A percentile compares a stretch with the other conserved stretches of the same genome.
These are phyloP conservation scores for Hyppa rectilinea DNA, from an alignment of 2,888 invertebrate genomes.

Conservation along the genomic window DNA sequence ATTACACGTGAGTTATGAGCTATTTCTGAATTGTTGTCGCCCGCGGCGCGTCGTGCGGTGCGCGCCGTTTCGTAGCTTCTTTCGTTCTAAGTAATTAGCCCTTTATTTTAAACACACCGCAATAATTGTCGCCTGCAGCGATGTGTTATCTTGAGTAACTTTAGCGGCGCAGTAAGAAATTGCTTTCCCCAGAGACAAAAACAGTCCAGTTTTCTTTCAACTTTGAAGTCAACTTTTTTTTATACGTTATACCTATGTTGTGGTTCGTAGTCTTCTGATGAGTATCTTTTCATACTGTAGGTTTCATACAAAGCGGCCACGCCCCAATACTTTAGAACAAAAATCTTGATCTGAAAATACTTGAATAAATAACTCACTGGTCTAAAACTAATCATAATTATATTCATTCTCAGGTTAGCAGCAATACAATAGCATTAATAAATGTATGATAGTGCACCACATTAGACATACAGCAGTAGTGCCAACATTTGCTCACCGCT, in stretches of 20 bases:
- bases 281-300: neutral
- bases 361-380: no score
- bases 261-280: neutral
- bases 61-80: conserved; percentile 63
- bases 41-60: conserved; percentile 72
- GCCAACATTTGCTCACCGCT: conserved; percentile 71
- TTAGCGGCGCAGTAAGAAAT: conserved; percentile 28
- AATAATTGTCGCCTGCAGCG: conserved; percentile 58
- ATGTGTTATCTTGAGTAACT: conserved; percentile 49
- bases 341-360: no score
- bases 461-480: conserved; percentile 62
- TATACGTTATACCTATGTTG: neutral
- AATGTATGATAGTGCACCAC: conserved; percentile 43
- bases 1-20: conserved; percentile 86
- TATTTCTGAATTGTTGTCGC: conserved; percentile 79
- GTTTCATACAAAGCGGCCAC: neutral
- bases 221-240: neutral
- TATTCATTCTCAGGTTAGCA: conserved; percentile 29
- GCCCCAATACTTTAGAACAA: no score
- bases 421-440: conserved; percentile 19
- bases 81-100: conserved; percentile 67
- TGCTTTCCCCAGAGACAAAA: conserved; percentile 1
- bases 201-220: neutral
- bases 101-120: conserved; percentile 65
- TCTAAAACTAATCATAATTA: no score